Conservation (phyloP, 2,888 invertebrate species). For the Hydraecia micacea region DNA sequence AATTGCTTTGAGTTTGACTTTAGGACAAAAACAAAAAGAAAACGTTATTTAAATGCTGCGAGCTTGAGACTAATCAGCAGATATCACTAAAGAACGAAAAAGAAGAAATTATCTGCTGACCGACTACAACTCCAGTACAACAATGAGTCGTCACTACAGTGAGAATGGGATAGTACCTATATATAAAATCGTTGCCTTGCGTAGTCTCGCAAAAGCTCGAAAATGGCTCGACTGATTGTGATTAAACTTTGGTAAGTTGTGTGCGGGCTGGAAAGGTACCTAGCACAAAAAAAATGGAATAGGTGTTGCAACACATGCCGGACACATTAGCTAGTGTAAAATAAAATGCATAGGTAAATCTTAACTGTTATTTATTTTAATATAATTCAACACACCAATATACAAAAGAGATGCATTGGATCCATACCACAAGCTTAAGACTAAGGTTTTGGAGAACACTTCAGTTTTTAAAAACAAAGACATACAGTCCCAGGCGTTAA, state of each 20-base stretch:
- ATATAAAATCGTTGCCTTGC: no score
- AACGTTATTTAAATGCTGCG: neutral
- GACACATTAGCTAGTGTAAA: neutral
- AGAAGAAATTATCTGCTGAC: no score
- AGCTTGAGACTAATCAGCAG: neutral
- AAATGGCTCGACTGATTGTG: no score
- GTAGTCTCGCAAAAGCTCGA: no score
- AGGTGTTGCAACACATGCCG: neutral
- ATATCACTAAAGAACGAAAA: neutral
- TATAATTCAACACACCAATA: constrained; percentile 50
- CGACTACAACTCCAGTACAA: neutral
- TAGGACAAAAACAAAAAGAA: neutral
- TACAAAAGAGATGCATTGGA: constrained; percentile 53
- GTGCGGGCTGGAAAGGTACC: no score
- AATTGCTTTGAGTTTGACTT: neutral
- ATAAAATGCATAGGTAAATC: constrained; percentile 35
- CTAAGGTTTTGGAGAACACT: constrained; percentile 61
- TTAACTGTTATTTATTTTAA: constrained; percentile 53
- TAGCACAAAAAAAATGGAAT: neutral
- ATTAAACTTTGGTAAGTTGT: no score
- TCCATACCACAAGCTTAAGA: constrained; percentile 50
- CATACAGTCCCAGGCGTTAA: neutral
- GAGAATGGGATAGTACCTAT: neutral
- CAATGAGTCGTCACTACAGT: neutral
- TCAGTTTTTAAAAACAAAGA: constrained; percentile 12